phyloP scores from a whole-genome alignment of 2,888 invertebrate genomes.

The Sesia apiformis region DNA sequence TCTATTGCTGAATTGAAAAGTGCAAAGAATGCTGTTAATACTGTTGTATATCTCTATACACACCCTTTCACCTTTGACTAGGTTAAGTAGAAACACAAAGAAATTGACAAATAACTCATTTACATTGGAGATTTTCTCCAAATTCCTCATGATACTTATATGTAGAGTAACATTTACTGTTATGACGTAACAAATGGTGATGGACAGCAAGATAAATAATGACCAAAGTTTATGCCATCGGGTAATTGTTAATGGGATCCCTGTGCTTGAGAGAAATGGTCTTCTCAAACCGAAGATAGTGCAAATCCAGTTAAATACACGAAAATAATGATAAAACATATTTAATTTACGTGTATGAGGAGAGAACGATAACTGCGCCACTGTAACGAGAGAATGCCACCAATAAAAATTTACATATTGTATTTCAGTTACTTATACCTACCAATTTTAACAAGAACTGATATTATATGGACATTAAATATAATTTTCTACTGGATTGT shows the following conservation, averaged over 20 bases:
- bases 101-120: constrained; percentile 25
- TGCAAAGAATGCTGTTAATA: constrained; percentile 13
- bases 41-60: constrained; percentile 20
- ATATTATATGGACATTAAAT: background rate
- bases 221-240: constrained; percentile 20
- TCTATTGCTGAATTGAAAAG: constrained; percentile 17
- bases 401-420: too few relatives aligned
- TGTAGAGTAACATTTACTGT: constrained; percentile 10
- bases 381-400: too few relatives aligned
- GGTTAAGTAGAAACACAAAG: constrained; percentile 17
- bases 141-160: constrained; percentile 18
- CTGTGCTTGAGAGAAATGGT: constrained; percentile 14
- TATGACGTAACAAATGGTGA: constrained; percentile 13
- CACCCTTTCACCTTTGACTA: constrained; percentile 13
- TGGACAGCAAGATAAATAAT: constrained; percentile 11
- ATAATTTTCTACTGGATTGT: background rate
- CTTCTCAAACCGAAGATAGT: constrained; percentile 25
- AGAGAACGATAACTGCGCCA: background rate
- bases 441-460: background rate
- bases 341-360: background rate
- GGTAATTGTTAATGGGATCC: constrained; percentile 1
- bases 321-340: constrained; percentile 29
- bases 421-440: background rate
- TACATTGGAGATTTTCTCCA: constrained; percentile 18
- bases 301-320: constrained; percentile 20